Percentiles rank a stretch among this genome's conserved stretches.
Evolutionary conservation across 2,113 vertebrate genomes (phyloP).

Genomic region (Sclerurus mexicanus): DNA sequence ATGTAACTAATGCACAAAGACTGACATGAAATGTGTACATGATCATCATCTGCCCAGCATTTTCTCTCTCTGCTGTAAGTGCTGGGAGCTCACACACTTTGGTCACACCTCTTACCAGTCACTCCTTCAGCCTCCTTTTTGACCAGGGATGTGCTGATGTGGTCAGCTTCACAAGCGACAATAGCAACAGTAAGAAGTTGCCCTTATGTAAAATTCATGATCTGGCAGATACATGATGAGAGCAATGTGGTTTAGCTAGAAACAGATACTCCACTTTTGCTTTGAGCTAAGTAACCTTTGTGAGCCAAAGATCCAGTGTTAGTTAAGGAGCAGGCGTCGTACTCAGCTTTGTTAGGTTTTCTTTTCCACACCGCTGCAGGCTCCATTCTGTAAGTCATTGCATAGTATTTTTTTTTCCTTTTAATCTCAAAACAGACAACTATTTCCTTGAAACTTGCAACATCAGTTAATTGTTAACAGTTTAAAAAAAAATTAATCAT

Average conservation of each 20-base stretch:
- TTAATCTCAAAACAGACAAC: not conserved
- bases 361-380: not conserved
- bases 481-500: not conserved
- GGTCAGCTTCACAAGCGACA: not conserved
- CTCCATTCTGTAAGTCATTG: not conserved
- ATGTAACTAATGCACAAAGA: not conserved
- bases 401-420: not conserved
- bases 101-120: not conserved
- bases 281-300: not conserved
- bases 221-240: not conserved
- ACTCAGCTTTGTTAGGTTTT: not conserved
- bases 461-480: slow-evolving; percentile 72
- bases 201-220: not conserved
- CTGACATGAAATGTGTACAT: not conserved
- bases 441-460: slow-evolving; percentile 63
- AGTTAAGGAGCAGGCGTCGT: not conserved
- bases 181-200: not conserved
- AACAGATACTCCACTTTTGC: not conserved
- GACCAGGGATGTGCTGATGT: fast-evolving
- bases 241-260: not conserved
- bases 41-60: not conserved
- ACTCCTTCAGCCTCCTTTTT: not conserved
- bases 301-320: not conserved
- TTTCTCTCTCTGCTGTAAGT: not conserved
- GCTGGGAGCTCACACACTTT: not conserved